A percentile compares a stretch with the other conserved stretches of the same genome.
phyloP scores from a whole-genome alignment of 1,140 invertebrate genomes.

The Varroa destructor region DNA sequence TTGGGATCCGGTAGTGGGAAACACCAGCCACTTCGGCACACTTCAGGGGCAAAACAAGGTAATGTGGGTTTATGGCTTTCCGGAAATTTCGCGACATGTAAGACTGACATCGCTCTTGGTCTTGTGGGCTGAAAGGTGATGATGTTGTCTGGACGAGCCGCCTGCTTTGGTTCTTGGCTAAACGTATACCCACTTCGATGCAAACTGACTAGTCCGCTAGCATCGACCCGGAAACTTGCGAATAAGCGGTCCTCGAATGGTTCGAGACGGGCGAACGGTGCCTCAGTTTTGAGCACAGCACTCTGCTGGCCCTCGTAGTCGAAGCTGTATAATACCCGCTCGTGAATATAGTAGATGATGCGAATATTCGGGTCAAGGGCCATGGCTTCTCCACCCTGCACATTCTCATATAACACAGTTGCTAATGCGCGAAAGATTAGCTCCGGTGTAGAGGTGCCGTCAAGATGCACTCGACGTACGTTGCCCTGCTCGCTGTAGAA shows the following conservation, averaged over 20 bases:
- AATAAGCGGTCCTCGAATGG: slow-evolving; percentile 17
- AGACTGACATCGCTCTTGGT: neutral
- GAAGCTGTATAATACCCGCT: slow-evolving; percentile 10
- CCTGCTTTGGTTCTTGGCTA: neutral
- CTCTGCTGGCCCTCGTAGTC: neutral
- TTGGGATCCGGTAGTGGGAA: slow-evolving; percentile 13
- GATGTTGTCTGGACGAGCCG: neutral
- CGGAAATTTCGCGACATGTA: slow-evolving; percentile 8
- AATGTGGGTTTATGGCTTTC: neutral
- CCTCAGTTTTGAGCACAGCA: neutral
- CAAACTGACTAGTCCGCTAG: neutral
- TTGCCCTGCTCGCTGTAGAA: slow-evolving; percentile 4
- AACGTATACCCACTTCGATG: slow-evolving; percentile 4
- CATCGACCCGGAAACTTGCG: neutral
- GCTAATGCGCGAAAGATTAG: slow-evolving; percentile 2
- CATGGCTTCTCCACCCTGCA: neutral
- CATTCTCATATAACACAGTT: slow-evolving; percentile 1
- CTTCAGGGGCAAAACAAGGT: neutral
- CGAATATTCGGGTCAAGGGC: slow-evolving; percentile 5
- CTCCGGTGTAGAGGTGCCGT: neutral
- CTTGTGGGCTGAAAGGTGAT: neutral
- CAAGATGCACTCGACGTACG: slow-evolving; percentile 1
- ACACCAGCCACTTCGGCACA: neutral
- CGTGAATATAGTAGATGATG: slow-evolving; percentile 3
- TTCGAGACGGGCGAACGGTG: slow-evolving; percentile 2